These are phyloP conservation scores for Chlorodrepanis virens DNA, from an alignment of 2,113 vertebrate species.

Conservation along the genomic window DNA sequence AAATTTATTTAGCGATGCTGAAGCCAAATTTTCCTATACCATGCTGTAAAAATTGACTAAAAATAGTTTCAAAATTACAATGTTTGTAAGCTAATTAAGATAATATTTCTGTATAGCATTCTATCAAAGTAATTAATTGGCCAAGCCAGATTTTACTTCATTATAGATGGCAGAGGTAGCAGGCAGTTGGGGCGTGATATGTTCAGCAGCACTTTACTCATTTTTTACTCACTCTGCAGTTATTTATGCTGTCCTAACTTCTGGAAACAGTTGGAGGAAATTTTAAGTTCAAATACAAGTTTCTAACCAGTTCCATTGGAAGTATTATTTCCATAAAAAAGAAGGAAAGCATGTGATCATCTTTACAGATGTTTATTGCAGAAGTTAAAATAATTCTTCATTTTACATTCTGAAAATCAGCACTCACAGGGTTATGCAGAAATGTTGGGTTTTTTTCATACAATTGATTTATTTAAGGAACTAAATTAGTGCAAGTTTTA, in stretches of 20 bases:
- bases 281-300: background rate
- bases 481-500: background rate
- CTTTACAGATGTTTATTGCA: background rate
- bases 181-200: background rate
- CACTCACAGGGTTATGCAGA: background rate
- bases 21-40: background rate
- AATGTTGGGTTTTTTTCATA: background rate
- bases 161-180: background rate
- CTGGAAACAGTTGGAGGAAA: background rate
- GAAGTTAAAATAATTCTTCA: background rate
- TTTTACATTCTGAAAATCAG: background rate
- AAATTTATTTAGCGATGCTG: background rate
- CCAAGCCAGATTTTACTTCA: background rate
- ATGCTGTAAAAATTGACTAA: background rate
- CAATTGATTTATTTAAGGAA: background rate
- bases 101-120: background rate
- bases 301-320: background rate
- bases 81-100: background rate
- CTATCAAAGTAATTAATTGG: background rate
- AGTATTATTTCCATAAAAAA: background rate
- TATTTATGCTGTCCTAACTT: background rate
- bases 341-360: background rate
- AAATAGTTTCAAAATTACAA: background rate
- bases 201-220: background rate
- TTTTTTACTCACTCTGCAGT: background rate